These are phyloP conservation scores for Poecilobothrus nobilitatus DNA, from an alignment of 2,888 invertebrate species.

Conservation along the genomic window DNA sequence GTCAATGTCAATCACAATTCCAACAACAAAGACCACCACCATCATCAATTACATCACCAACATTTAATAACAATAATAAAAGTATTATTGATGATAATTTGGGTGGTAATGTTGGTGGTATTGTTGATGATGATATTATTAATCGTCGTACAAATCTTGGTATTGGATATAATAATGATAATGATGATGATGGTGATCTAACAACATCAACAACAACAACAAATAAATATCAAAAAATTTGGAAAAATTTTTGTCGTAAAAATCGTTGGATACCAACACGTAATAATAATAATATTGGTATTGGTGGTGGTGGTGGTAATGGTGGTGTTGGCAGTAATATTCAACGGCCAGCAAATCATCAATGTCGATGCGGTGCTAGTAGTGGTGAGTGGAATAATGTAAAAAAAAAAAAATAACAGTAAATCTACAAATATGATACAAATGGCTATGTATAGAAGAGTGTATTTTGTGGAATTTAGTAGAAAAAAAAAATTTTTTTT, in stretches of 20 bases:
- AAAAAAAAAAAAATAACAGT: neutral
- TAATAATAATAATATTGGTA: slow-evolving; percentile 28
- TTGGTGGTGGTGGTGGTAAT: slow-evolving; percentile 24
- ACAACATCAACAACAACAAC: neutral
- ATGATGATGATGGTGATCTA: neutral
- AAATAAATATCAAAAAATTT: slow-evolving; percentile 24
- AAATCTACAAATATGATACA: neutral
- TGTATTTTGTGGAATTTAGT: slow-evolving; percentile 3
- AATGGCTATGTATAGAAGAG: slow-evolving; percentile 1
- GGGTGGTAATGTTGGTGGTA: too few species aligned
- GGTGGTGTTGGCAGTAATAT: slow-evolving; percentile 39
- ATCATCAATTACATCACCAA: neutral
- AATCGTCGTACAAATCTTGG: too few species aligned
- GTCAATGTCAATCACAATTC: slow-evolving; percentile 21
- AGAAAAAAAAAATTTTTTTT: neutral
- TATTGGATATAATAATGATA: neutral
- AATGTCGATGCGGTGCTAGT: slow-evolving; percentile 17
- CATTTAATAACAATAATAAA: neutral
- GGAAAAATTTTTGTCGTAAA: slow-evolving; percentile 38
- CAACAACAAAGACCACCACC: slow-evolving; percentile 15
- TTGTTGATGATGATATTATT: neutral
- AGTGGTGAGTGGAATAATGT: slow-evolving; percentile 13
- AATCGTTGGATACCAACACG: slow-evolving; percentile 34
- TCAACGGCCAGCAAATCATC: neutral
- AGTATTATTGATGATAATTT: neutral